These are phyloP conservation scores for Silurus asotus DNA, from an alignment of 2,113 vertebrate genomes.

Conservation along the genomic window DNA sequence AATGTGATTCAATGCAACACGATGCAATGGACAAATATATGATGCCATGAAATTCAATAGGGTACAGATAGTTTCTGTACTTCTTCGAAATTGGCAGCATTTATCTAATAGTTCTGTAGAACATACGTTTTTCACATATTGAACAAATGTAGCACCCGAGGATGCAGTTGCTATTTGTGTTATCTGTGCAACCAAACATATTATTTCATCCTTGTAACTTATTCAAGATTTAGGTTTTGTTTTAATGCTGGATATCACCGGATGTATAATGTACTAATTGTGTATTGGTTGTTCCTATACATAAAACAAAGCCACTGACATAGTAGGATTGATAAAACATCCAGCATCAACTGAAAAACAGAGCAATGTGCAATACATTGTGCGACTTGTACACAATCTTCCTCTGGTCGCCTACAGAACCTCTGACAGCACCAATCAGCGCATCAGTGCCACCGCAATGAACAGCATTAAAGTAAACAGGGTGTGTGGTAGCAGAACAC, in stretches of 20 bases:
- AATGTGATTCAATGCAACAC: too few species aligned
- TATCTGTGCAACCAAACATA: not conserved
- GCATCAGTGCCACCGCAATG: not conserved
- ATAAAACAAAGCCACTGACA: not conserved
- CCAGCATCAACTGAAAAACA: not conserved
- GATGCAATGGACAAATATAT: too few species aligned
- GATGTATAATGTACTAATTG: not conserved
- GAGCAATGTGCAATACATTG: not conserved
- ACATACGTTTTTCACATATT: not conserved
- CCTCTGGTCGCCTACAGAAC: not conserved
- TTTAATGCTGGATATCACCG: not conserved
- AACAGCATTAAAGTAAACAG: constrained; percentile 20
- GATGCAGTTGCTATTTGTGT: not conserved
- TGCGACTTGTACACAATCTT: not conserved
- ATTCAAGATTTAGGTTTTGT: not conserved
- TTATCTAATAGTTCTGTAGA: not conserved
- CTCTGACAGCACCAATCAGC: constrained; percentile 9
- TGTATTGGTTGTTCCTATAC: not conserved
- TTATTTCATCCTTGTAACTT: not conserved
- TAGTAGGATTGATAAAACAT: not conserved
- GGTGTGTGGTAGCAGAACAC: not conserved
- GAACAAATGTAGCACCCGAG: not conserved
- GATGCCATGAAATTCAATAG: too few species aligned
- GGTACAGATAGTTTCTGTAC: not conserved
- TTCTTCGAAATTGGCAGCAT: not conserved